Percentiles rank a stretch among this genome's conserved stretches.
Evolutionary conservation across 2,797 vertebrate genomes (phyloP).

Genomic region (Acanthiza pusilla): DNA sequence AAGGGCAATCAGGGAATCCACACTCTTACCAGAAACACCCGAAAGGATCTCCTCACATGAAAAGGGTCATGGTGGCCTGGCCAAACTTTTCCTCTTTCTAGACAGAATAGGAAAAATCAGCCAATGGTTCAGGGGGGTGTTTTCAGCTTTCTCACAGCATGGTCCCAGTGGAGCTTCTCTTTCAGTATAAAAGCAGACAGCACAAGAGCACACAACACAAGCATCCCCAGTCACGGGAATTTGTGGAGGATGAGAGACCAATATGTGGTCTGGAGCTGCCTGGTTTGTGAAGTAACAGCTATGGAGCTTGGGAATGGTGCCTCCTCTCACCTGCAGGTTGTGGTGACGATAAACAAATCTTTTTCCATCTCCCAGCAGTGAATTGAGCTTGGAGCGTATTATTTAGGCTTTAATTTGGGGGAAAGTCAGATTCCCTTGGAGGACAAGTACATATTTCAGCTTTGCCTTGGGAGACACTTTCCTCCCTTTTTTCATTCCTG

Average conservation of each 20-base stretch:
- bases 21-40: neutral
- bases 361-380: neutral
- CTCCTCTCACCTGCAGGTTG: neutral
- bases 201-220: neutral
- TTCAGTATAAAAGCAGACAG: neutral
- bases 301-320: neutral
- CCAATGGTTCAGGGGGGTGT: accelerated
- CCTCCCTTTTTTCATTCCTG: neutral
- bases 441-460: neutral
- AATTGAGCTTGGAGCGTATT: neutral
- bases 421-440: neutral
- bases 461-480: neutral
- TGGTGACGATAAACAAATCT: neutral
- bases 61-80: neutral
- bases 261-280: neutral
- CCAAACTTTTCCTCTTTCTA: neutral
- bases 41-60: accelerated
- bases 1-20: neutral
- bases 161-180: neutral
- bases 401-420: neutral
- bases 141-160: neutral
- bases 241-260: neutral
- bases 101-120: neutral
- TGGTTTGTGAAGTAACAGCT: neutral
- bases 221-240: neutral